Evolutionary conservation across 2,888 invertebrate species (phyloP), one percentile per base, ranked within the genome.

Genomic region (Hemithea aestivaria): DNA sequence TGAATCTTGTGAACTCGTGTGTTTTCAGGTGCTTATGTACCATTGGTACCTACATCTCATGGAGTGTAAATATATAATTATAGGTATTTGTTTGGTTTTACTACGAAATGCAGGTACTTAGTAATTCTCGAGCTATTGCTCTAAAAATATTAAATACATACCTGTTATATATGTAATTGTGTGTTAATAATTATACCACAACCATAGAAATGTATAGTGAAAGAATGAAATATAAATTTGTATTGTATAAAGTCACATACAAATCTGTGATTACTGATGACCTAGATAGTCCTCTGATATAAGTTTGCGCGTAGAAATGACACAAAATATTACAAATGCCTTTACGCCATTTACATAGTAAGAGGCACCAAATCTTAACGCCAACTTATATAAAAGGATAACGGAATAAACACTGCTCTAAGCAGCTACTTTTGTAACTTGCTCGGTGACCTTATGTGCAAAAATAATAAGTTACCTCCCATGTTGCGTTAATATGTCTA

Each of bases 181-280:
- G 21, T 39, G 24, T 24, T 33, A 32, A 23, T 20, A 25, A 20
- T 4, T 24, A 12, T 20, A 10, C 7, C 10, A 10, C 7, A 25
- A 29, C 29, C 23, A 7, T 11, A 23, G 23, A 29, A 37, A 27
- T 23, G 30, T 36, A 39, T 28, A 28, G 28, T 33, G 11, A 29
- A 33, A 38, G 38, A 32, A 33, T 27, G 20, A 22, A 26, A 11
- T 22, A 20, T 20, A 29, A 10, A 22, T 16, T 7, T 10, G 10
- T 37, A 21, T 11, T 26, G 20, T 27, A 8, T n/a, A 27, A 32
- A 31, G 27, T 12, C 20, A 31, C 28, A n/a, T 25, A 25, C 20
- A 21, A 35, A 31, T 27, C 31, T 32, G 40, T 40, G 40, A 40
- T 40, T 25, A 40, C 9, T 20, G 16, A 16, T 31, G 28, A n/a